A percentile compares a stretch with the other conserved stretches of the same genome.
These are phyloP conservation scores for Sisyra nigra DNA, from an alignment of 2,888 invertebrate genomes.

Conservation along the genomic window DNA sequence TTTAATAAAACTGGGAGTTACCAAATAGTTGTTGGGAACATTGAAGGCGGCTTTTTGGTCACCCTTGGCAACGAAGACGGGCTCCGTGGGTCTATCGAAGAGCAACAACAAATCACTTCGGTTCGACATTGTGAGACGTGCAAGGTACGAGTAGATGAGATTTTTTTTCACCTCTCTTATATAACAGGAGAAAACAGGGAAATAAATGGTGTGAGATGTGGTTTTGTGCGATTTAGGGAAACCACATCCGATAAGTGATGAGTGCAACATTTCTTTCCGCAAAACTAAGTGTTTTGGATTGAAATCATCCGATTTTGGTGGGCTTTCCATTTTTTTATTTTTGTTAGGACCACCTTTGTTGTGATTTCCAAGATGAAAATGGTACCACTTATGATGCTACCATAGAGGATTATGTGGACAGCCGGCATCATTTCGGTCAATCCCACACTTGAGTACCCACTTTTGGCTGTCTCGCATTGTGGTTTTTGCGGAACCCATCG, in stretches of 20 bases:
- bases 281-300: too few relatives aligned
- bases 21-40: slow-evolving; percentile 41
- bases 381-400: too few relatives aligned
- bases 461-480: slow-evolving; percentile 22
- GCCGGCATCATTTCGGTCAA: slow-evolving; percentile 35
- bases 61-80: slow-evolving; percentile 44
- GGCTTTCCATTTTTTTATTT: too few relatives aligned
- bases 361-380: too few relatives aligned
- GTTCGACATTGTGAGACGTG: background rate
- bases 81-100: slow-evolving; percentile 43
- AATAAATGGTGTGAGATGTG: too few relatives aligned
- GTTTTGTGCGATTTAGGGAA: too few relatives aligned
- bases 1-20: slow-evolving; percentile 29
- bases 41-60: slow-evolving; percentile 40
- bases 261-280: too few relatives aligned
- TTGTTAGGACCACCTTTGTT: too few relatives aligned
- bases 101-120: slow-evolving; percentile 25
- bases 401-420: slow-evolving; percentile 16
- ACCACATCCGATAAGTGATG: too few relatives aligned
- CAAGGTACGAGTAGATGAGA: background rate
- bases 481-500: background rate
- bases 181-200: too few relatives aligned
- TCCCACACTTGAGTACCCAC: slow-evolving; percentile 37
- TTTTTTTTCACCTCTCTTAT: too few relatives aligned
- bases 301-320: too few relatives aligned